Percentiles rank a stretch among this genome's conserved stretches.
These are phyloP conservation scores for Carassius gibelio DNA, from an alignment of 2,113 vertebrate species.

Conservation along the genomic window DNA sequence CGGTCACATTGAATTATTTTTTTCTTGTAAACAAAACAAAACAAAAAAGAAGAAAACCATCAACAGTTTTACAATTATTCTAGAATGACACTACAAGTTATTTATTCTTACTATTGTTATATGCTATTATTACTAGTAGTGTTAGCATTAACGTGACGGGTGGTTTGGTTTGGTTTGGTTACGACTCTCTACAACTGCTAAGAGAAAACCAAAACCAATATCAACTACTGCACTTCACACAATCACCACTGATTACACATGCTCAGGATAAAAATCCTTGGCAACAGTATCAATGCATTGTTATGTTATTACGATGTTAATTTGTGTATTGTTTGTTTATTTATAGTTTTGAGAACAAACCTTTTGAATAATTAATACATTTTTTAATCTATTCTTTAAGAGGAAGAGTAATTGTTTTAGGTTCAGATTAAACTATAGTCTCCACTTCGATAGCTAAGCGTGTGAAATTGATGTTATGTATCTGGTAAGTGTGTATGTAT, in stretches of 20 bases:
- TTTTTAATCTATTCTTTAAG: not conserved
- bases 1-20: not conserved
- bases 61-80: not conserved
- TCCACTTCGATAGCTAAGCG: not conserved
- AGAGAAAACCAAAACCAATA: not conserved
- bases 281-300: not conserved
- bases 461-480: not conserved
- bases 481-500: slow-evolving; percentile 10
- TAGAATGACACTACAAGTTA: not conserved
- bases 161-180: not conserved
- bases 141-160: not conserved
- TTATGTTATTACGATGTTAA: not conserved
- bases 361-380: not conserved
- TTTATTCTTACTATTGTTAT: not conserved
- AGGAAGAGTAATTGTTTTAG: not conserved
- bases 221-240: not conserved
- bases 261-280: not conserved
- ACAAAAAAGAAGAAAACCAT: not conserved
- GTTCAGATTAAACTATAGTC: too few species aligned
- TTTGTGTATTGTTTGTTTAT: not conserved
- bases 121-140: too few species aligned
- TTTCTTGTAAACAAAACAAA: too few species aligned
- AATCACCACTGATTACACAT: not conserved
- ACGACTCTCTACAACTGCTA: not conserved
- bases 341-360: not conserved